Conservation (phyloP, 1,140 invertebrate species). For the Chrysomallon squamiferum region DNA sequence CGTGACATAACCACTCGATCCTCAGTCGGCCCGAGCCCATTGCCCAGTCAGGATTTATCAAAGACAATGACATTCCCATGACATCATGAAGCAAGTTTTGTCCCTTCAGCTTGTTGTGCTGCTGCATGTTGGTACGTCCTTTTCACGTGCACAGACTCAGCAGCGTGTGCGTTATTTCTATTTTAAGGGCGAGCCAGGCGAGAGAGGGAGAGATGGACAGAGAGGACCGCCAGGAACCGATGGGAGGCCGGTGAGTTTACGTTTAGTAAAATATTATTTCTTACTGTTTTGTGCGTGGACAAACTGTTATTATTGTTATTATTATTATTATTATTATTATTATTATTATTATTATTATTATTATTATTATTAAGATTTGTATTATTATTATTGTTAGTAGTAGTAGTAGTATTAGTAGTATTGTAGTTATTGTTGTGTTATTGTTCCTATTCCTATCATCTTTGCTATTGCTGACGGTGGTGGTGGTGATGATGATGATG, state of each 20-base stretch:
- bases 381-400: no score
- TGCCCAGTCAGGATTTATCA: neutral
- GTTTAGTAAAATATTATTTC: no score
- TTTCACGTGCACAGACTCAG: neutral
- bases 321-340: neutral
- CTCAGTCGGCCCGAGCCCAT: no score
- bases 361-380: no score
- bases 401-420: no score
- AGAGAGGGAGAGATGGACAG: constrained; percentile 30
- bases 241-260: constrained; percentile 41
- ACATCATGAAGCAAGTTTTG: neutral
- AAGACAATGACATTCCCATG: neutral
- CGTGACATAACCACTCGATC: no score
- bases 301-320: no score
- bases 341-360: neutral
- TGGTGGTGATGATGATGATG: no score
- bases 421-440: no score
- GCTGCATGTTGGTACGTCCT: constrained; percentile 10
- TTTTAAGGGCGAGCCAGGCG: constrained; percentile 45
- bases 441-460: no score
- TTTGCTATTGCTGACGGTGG: no score
- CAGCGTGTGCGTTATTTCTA: constrained; percentile 27
- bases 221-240: constrained; percentile 43
- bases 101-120: constrained; percentile 5
- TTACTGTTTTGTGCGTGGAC: no score